A percentile compares a stretch with the other conserved stretches of the same genome.
Conservation (phyloP, 1,140 invertebrate species). For the Luehdorfia chinensis region DNA sequence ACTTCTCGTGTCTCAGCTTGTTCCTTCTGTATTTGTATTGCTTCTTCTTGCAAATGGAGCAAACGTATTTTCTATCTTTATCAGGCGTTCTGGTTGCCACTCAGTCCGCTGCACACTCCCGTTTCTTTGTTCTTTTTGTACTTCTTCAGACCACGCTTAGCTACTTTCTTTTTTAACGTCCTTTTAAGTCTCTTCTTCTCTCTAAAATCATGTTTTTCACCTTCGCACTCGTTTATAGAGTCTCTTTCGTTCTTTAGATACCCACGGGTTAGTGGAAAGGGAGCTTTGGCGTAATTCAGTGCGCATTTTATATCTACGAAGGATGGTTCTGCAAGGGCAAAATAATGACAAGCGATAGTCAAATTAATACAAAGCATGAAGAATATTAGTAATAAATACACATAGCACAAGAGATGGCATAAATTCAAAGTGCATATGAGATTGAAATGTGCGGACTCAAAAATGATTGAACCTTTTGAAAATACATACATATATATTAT, state of each 20-base stretch:
- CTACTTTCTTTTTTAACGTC: constrained; percentile 31
- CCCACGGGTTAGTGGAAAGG: constrained; percentile 65
- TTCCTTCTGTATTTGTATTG: constrained; percentile 68
- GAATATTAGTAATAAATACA: no score
- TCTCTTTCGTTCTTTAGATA: constrained; percentile 44
- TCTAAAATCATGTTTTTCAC: background rate
- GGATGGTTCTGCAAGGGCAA: constrained; percentile 63
- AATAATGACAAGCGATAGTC: constrained; percentile 62
- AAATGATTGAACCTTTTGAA: no score
- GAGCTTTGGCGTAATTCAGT: constrained; percentile 55
- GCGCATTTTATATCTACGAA: constrained; percentile 35
- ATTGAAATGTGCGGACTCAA: no score
- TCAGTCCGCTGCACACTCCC: constrained; percentile 7
- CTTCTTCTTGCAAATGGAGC: constrained; percentile 64
- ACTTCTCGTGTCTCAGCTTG: constrained; percentile 65
- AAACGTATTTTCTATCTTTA: constrained; percentile 43
- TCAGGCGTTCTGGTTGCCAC: constrained; percentile 25
- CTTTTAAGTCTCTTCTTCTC: constrained; percentile 22
- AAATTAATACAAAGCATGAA: constrained; percentile 47
- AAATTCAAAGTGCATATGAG: no score
- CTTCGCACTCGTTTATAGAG: constrained; percentile 15
- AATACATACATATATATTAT: constrained; percentile 2
- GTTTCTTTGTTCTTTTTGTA: constrained; percentile 28
- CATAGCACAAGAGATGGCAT: no score
- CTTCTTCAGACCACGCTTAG: constrained; percentile 23